Base-by-base conservation (phyloP, 2,113 vertebrate genomes). In the Scomber colias region DNA sequence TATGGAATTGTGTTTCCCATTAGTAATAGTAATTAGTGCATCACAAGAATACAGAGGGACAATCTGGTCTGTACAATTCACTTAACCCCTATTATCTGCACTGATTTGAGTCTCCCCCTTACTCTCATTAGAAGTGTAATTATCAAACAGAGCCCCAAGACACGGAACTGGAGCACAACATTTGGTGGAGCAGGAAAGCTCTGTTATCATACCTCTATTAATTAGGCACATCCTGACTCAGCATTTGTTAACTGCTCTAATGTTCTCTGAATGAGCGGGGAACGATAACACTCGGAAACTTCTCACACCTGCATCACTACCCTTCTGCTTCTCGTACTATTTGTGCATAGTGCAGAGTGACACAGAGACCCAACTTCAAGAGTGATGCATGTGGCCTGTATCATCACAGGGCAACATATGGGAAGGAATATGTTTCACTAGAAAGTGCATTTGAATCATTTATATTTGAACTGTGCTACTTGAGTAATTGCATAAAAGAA, bases 41-140 rank as follows among this genome's bases (percentile, higher is more conserved):
- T 67, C 10, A 65, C 70, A 69, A 74, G 56, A 81, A 85, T 65
- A 77, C 50, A 61, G 50, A 73, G 63, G 84, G 77, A 82, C 75
- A 68, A 76, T 83, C 19, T 46, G 54, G 30, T 69, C 68, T 86
- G 90, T 69, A 60, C 75, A 82, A 79, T 87, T 90, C 72, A 89
- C 68, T 92, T 89, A 89, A 76, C 74, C 79, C 24, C 49, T 40
- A 71, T 90, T 84, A 84, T 89, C 57, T 80, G 64, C 51, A 67
- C 65, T 82, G 71, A 87, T 84, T 80, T 89, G 53, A 35, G 48
- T 45, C 17, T 76, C 44, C 50, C 30, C 50, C 49, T 71, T 55
- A 61, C 71, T 77, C 86, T 77, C 64, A 89, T 90, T 92, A 90
- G 69, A 55, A 35, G 48, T 71, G 69, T 90, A 87, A 92, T 93